These are phyloP conservation scores for Turritopsis rubra DNA, from an alignment of 30 jellyfish, hydroid and myxozoan genomes.

Conservation along the genomic window DNA sequence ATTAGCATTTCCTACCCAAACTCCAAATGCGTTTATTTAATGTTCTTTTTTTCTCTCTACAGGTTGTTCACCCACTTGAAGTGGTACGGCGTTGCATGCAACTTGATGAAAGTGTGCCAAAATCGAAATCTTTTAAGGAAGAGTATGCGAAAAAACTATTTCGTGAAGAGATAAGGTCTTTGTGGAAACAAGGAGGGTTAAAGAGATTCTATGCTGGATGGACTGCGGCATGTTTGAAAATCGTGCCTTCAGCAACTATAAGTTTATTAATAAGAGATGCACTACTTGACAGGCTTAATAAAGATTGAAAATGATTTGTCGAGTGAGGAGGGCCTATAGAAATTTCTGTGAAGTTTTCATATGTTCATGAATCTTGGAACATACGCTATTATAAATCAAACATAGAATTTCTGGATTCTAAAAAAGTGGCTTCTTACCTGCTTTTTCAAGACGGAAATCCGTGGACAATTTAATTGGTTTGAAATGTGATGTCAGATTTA, in stretches of 20 bases:
- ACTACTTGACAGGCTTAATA: conserved; percentile 38
- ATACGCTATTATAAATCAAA: too few species aligned
- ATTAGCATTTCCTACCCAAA: too few species aligned
- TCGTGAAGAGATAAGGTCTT: conserved; percentile 12
- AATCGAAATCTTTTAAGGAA: not conserved
- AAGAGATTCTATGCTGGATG: conserved; percentile 68
- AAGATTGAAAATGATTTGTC: not conserved
- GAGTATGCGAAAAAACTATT: conserved; percentile 23
- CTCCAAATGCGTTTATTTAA: not conserved
- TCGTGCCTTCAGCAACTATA: conserved; percentile 66
- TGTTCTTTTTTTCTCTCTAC: not conserved
- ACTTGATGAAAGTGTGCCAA: conserved; percentile 26
- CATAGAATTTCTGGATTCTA: too few species aligned
- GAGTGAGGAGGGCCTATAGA: not conserved
- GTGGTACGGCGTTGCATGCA: conserved; percentile 79
- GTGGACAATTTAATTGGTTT: too few species aligned
- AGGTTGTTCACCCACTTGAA: conserved; percentile 78
- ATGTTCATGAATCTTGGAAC: too few species aligned
- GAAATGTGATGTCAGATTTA: too few species aligned
- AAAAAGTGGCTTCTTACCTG: too few species aligned
- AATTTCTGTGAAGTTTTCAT: too few species aligned
- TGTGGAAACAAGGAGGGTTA: conserved; percentile 52
- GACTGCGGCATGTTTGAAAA: conserved; percentile 69
- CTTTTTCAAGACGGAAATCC: too few species aligned
- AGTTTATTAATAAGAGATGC: conserved; percentile 68